Base-by-base conservation (phyloP, 2,888 invertebrate genomes). In the Malthinus seriepunctatus region DNA sequence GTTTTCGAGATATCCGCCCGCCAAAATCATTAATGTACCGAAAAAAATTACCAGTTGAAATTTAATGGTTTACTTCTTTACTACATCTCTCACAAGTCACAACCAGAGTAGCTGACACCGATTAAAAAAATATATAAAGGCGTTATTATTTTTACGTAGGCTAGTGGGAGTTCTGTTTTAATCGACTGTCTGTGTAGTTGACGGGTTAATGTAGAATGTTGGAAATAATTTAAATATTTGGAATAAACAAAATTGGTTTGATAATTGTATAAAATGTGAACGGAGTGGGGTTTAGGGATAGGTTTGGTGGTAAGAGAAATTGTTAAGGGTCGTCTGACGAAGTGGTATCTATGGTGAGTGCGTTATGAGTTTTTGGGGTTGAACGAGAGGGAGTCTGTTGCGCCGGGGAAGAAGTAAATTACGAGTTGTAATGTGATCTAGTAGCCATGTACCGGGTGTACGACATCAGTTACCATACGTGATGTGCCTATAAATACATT, bases 401-500 rank as follows among this genome's bases (percentile, higher is more conserved):
- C 65, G 63, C 60, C 69, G 64, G 63, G 51, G 61, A 68, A 69
- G 71, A 72, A 69, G 72, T 71, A 73, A 73, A 74, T 74, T 73
- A 73, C 72, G 70, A 72, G 68, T 69, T 70, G 75, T 73, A 73
- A 73, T 74, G 73, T 72, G 72, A 74, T 73, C 73, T 71, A 69
- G 65, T 69, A 67, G 67, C 68, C 67, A 66, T 71, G 73, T 72
- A 69, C 73, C 74, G 71, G 71, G 69, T 74, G 74, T 66, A 68
- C 68, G 72, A 73, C 75, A 75, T 69, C 73, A 70, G 74, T 74
- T 73, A 71, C 72, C 66, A 71, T 70, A 74, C 75, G 75, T 75
- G 74, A 74, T 73, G 69, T 62, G 73, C 69, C 65, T 73, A 69
- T 73, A 73, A 73, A 73, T 72, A 72, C 70, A 68, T 68, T 68